A percentile compares a stretch with the other conserved stretches of the same genome.
These are phyloP conservation scores for Chelonus insularis DNA, from an alignment of 1,140 invertebrate genomes.

Conservation along the genomic window DNA sequence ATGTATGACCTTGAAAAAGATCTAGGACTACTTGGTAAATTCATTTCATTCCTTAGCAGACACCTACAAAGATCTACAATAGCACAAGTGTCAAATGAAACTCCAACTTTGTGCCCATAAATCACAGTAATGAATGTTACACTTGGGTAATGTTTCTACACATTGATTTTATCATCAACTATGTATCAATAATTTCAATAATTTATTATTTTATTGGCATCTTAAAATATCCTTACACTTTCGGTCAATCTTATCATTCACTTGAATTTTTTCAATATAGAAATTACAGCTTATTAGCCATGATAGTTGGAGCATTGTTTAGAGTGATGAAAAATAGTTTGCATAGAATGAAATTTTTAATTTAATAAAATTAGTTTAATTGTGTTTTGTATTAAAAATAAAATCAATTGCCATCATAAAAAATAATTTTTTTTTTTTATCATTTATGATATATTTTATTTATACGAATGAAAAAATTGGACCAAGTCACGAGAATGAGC, in stretches of 20 bases:
- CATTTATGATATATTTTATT: too few relatives aligned
- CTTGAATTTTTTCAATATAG: too few relatives aligned
- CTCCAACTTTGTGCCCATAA: background rate
- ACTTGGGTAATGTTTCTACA: background rate
- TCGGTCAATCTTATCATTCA: too few relatives aligned
- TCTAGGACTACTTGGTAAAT: background rate
- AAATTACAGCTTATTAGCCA: too few relatives aligned
- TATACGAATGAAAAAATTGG: background rate
- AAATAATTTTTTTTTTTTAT: too few relatives aligned
- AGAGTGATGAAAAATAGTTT: too few relatives aligned
- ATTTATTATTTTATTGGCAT: background rate
- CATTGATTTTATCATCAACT: background rate
- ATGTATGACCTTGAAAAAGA: slow-evolving; percentile 1
- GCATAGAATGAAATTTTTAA: too few relatives aligned
- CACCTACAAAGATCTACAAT: background rate
- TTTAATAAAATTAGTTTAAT: too few relatives aligned
- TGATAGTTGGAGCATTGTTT: too few relatives aligned
- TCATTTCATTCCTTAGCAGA: slow-evolving; percentile 11
- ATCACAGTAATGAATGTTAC: slow-evolving; percentile 1
- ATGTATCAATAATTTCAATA: background rate
- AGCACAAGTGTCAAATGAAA: background rate
- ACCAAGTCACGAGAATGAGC: slow-evolving; percentile 14
- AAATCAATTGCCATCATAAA: too few relatives aligned
- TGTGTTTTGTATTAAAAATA: too few relatives aligned
- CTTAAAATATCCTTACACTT: too few relatives aligned